These are phyloP conservation scores for Stegastes partitus DNA, from an alignment of 2,113 vertebrate species.

Conservation along the genomic window DNA sequence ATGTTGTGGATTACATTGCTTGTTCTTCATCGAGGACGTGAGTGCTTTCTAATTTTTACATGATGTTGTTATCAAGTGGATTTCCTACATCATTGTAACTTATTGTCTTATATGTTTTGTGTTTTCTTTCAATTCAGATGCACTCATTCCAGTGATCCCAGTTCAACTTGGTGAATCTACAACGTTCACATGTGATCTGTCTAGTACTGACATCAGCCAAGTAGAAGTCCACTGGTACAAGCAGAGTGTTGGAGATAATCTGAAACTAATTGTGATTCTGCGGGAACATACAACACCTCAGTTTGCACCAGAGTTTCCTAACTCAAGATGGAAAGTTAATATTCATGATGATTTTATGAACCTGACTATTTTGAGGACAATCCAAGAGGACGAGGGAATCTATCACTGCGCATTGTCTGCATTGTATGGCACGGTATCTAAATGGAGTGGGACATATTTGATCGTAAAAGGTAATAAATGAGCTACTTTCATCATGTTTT, in stretches of 20 bases:
- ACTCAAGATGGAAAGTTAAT: neutral
- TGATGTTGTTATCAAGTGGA: neutral
- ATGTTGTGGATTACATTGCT: slow-evolving; percentile 14
- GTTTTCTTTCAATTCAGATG: slow-evolving; percentile 6
- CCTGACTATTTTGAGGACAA: neutral
- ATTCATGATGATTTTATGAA: neutral
- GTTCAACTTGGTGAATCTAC: slow-evolving; percentile 13
- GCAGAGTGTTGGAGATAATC: neutral
- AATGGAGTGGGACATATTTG: slow-evolving; percentile 24
- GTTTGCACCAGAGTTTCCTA: neutral
- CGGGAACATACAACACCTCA: neutral
- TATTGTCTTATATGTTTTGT: neutral
- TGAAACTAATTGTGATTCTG: neutral
- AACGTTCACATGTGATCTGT: neutral
- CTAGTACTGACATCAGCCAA: accelerated
- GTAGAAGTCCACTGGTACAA: slow-evolving; percentile 4
- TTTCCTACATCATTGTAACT: accelerated
- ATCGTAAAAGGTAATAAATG: neutral
- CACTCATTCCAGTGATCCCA: slow-evolving; percentile 2
- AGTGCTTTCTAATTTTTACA: neutral
- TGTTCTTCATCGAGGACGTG: slow-evolving; percentile 30
- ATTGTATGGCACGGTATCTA: neutral
- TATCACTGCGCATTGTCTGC: slow-evolving; percentile 12
- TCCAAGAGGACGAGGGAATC: slow-evolving; percentile 7
- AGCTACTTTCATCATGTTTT: neutral